These are phyloP conservation scores for Nomada fabriciana DNA, from an alignment of 2,888 invertebrate species.

Conservation along the genomic window DNA sequence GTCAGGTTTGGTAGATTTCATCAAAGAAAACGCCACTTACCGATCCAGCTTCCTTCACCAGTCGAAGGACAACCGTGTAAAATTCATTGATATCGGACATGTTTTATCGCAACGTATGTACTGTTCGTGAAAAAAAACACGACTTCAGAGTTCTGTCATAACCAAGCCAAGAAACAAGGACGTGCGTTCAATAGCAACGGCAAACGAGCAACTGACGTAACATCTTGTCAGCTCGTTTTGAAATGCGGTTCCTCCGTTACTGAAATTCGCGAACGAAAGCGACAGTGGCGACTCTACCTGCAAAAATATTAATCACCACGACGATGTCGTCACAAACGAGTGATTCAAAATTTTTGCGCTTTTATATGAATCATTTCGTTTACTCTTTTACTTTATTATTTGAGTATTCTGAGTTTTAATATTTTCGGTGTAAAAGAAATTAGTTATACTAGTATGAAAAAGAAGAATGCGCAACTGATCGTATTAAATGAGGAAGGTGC, in stretches of 20 bases:
- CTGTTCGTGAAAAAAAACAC: background rate
- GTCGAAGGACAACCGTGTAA: slow-evolving; percentile 87
- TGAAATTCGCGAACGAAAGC: slow-evolving; percentile 29
- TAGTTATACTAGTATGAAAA: too few species aligned
- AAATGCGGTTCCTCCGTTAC: slow-evolving; percentile 30
- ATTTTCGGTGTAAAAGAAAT: too few species aligned
- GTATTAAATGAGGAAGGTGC: too few species aligned
- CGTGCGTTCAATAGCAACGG: slow-evolving; percentile 28
- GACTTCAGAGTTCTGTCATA: slow-evolving; percentile 20
- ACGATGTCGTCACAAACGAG: background rate
- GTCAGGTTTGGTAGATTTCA: background rate
- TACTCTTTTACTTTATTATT: too few species aligned
- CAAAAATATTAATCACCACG: background rate
- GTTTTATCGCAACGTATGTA: slow-evolving; percentile 12
- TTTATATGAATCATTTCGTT: too few species aligned
- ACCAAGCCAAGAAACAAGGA: slow-evolving; percentile 1
- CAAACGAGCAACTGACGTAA: slow-evolving; percentile 53
- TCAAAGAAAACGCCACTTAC: slow-evolving; percentile 82
- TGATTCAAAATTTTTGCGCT: too few species aligned
- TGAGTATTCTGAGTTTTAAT: too few species aligned
- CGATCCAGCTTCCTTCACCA: slow-evolving; percentile 90
- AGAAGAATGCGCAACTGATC: too few species aligned
- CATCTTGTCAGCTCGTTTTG: slow-evolving; percentile 60
- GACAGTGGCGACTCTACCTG: slow-evolving; percentile 44
- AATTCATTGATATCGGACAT: slow-evolving; percentile 86